Evolutionary conservation across 2,797 vertebrate species (phyloP).

Genomic region (Microctenopoma steveboyesi): DNA sequence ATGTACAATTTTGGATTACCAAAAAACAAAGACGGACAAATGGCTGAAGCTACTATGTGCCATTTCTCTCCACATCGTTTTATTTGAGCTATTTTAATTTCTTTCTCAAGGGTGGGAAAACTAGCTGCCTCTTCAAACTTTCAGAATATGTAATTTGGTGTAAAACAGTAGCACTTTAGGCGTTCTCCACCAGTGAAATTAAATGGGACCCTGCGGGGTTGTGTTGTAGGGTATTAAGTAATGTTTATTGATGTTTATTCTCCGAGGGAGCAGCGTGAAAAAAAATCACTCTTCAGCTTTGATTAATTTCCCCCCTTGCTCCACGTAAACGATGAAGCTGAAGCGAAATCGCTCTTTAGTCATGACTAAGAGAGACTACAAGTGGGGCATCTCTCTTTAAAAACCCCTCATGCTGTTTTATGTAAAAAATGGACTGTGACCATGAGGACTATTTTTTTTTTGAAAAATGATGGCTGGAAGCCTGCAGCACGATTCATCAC

Average conservation of each 20-base stretch:
- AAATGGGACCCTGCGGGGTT: constrained; percentile 81
- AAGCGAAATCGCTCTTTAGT: constrained; percentile 76
- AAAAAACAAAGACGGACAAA: constrained; percentile 64
- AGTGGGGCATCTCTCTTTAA: constrained; percentile 75
- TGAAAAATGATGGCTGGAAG: constrained; percentile 67
- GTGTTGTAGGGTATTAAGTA: constrained; percentile 84
- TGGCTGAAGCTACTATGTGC: constrained; percentile 56
- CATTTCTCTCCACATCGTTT: constrained; percentile 39
- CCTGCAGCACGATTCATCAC: constrained; percentile 68
- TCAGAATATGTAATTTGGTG: constrained; percentile 83
- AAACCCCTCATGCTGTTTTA: constrained; percentile 71
- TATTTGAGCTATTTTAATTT: constrained; percentile 79
- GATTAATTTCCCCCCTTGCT: constrained; percentile 81
- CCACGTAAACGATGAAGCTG: constrained; percentile 78
- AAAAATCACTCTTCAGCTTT: constrained; percentile 83
- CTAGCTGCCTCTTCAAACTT: constrained; percentile 81
- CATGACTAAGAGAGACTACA: constrained; percentile 76
- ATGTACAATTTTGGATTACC: constrained; percentile 17
- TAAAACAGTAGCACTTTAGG: constrained; percentile 84
- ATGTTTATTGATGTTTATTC: constrained; percentile 87
- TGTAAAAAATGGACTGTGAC: constrained; percentile 75
- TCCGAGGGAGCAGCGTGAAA: constrained; percentile 73
- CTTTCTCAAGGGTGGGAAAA: constrained; percentile 78
- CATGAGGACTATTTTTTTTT: constrained; percentile 58
- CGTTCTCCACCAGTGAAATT: constrained; percentile 81